Percentiles rank a stretch among this genome's conserved stretches.
These are phyloP conservation scores for Actenoides lindsayi DNA, from an alignment of 2,113 vertebrate species.

Conservation along the genomic window DNA sequence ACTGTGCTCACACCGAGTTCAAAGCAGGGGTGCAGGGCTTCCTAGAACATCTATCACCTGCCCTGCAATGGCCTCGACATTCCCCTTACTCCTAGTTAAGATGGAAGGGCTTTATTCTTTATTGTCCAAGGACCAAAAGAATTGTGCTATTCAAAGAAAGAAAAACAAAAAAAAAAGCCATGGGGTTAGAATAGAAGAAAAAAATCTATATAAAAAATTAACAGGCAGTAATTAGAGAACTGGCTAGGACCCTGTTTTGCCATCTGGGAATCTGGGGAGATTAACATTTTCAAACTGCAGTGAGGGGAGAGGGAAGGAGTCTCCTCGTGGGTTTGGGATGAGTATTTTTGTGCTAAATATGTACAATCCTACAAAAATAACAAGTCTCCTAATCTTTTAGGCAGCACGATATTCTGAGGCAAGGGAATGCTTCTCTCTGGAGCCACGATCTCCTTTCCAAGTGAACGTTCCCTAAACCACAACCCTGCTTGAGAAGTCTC, in stretches of 20 bases:
- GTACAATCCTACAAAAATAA: neutral
- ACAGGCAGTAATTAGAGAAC: neutral
- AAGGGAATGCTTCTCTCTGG: neutral
- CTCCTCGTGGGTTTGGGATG: neutral
- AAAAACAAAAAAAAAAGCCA: neutral
- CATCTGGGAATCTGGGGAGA: neutral
- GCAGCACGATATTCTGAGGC: neutral
- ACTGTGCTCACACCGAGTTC: neutral
- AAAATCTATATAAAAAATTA: neutral
- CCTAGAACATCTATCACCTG: neutral
- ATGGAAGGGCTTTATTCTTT: neutral
- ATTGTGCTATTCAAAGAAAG: neutral
- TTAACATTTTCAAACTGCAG: neutral
- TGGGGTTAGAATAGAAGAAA: neutral
- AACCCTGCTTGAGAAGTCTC: neutral
- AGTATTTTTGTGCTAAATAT: neutral
- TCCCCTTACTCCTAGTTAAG: neutral
- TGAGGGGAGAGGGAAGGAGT: neutral
- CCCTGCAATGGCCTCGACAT: neutral
- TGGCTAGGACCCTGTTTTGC: neutral
- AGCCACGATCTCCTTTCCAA: neutral
- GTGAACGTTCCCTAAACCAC: neutral
- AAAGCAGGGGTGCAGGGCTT: neutral
- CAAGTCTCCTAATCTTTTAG: neutral
- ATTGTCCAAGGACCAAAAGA: neutral